Evolutionary conservation across 2,888 invertebrate species (phyloP).

Genomic region (Venusia cambrica): DNA sequence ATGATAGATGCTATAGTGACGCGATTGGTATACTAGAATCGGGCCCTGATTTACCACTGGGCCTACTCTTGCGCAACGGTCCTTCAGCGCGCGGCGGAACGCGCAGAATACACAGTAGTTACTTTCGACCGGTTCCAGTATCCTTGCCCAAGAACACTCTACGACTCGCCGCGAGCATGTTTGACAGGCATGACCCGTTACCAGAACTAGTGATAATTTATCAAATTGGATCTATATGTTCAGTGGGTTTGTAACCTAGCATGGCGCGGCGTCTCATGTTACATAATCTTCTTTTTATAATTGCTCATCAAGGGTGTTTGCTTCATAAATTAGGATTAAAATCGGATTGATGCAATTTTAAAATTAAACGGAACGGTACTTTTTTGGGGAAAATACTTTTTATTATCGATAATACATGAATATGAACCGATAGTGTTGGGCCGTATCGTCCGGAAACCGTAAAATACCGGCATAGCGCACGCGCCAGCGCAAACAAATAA

Average conservation of each 20-base stretch:
- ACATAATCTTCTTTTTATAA: too few relatives aligned
- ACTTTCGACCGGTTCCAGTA: conserved; percentile 37
- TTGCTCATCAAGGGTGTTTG: too few relatives aligned
- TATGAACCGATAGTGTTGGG: conserved; percentile 15
- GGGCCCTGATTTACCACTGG: conserved; percentile 47
- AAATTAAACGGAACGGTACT: too few relatives aligned
- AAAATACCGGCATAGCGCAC: conserved; percentile 53
- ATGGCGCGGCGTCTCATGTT: too few relatives aligned
- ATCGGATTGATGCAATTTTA: too few relatives aligned
- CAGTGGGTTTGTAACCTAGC: conserved; percentile 21
- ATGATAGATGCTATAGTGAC: too few relatives aligned
- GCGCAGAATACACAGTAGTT: conserved; percentile 13
- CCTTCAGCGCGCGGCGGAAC: conserved; percentile 25
- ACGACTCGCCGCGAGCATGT: conserved; percentile 16
- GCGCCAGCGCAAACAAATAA: conserved; percentile 49
- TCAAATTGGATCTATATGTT: conserved; percentile 21
- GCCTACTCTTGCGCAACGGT: conserved; percentile 39
- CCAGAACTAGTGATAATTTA: conserved; percentile 25
- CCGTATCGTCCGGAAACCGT: conserved; percentile 43
- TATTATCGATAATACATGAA: conserved; percentile 16
- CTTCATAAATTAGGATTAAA: too few relatives aligned
- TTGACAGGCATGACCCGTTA: conserved; percentile 20
- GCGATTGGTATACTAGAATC: too few relatives aligned
- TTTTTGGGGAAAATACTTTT: too few relatives aligned
- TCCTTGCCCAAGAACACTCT: conserved; percentile 30